A percentile compares a stretch with the other conserved stretches of the same genome.
Evolutionary conservation across 1,140 invertebrate species (phyloP).

Genomic region (Cydia splendana): DNA sequence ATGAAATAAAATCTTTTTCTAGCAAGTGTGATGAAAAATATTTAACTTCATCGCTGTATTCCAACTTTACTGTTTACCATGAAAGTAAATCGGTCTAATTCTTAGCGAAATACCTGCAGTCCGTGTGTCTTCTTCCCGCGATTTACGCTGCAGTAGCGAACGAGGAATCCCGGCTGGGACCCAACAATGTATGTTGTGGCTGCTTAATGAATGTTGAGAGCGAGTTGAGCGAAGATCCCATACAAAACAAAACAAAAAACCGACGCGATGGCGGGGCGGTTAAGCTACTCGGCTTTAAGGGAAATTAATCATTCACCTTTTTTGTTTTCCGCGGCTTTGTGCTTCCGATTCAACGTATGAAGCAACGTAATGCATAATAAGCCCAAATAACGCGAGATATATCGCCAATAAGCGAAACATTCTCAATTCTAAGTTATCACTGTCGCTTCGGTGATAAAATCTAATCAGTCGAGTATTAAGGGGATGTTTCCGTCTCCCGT

Average conservation of each 20-base stretch:
- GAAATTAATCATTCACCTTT: constrained; percentile 27
- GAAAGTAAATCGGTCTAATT: neutral
- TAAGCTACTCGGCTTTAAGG: constrained; percentile 22
- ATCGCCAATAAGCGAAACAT: neutral
- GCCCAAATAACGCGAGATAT: neutral
- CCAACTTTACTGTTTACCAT: neutral
- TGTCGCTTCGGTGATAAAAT: constrained; percentile 33
- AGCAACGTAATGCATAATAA: neutral
- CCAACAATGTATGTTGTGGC: constrained; percentile 25
- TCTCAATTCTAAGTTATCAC: constrained; percentile 30
- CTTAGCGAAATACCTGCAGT: constrained; percentile 6
- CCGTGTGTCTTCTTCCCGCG: constrained; percentile 8
- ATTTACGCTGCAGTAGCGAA: constrained; percentile 19
- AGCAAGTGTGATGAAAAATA: too few relatives aligned
- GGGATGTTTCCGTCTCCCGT: constrained; percentile 12
- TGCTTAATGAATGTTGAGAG: constrained; percentile 25
- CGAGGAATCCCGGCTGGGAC: neutral
- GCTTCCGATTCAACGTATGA: neutral
- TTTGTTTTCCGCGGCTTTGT: constrained; percentile 20
- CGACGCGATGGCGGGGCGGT: neutral
- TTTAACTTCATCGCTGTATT: neutral
- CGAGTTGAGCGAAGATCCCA: constrained; percentile 11
- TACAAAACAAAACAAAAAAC: constrained; percentile 19
- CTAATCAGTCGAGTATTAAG: constrained; percentile 18
- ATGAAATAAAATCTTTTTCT: too few relatives aligned